Evolutionary conservation across 1,140 invertebrate genomes (phyloP).

Genomic region (Bombyx mandarina): DNA sequence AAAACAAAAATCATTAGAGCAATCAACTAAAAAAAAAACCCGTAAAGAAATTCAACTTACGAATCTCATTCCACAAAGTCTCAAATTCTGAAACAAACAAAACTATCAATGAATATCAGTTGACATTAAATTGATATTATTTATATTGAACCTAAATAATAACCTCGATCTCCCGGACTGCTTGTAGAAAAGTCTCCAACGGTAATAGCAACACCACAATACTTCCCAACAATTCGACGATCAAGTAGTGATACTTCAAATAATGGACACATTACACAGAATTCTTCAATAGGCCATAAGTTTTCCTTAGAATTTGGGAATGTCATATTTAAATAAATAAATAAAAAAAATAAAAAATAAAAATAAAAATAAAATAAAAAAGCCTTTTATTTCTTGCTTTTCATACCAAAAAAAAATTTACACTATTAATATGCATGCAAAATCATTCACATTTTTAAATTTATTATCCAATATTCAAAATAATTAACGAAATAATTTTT

Average conservation of each 20-base stretch:
- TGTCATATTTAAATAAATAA: too few species aligned
- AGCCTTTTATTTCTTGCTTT: too few species aligned
- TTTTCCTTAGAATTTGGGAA: conserved; percentile 22
- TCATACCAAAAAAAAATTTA: too few species aligned
- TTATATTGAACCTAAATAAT: background rate
- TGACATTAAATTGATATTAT: background rate
- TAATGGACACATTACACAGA: conserved; percentile 40
- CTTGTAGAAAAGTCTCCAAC: conserved; percentile 31
- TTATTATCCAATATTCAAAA: too few species aligned
- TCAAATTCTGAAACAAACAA: conserved; percentile 34
- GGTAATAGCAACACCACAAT: conserved; percentile 42
- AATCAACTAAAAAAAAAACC: background rate
- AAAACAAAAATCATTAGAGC: conserved; percentile 4
- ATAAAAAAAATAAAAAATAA: conserved; percentile 7
- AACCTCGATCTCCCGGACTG: conserved; percentile 26
- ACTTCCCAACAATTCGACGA: conserved; percentile 18
- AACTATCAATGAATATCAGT: background rate
- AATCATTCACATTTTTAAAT: too few species aligned
- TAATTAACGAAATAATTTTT: too few species aligned
- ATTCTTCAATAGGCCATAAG: conserved; percentile 37
- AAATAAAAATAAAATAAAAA: background rate
- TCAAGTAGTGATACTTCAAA: conserved; percentile 51
- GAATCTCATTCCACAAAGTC: conserved; percentile 27
- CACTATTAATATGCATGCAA: too few species aligned
- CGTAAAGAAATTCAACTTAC: conserved; percentile 20